Evolutionary conservation across 2,113 vertebrate genomes (phyloP).

Genomic region (Gambusia affinis): DNA sequence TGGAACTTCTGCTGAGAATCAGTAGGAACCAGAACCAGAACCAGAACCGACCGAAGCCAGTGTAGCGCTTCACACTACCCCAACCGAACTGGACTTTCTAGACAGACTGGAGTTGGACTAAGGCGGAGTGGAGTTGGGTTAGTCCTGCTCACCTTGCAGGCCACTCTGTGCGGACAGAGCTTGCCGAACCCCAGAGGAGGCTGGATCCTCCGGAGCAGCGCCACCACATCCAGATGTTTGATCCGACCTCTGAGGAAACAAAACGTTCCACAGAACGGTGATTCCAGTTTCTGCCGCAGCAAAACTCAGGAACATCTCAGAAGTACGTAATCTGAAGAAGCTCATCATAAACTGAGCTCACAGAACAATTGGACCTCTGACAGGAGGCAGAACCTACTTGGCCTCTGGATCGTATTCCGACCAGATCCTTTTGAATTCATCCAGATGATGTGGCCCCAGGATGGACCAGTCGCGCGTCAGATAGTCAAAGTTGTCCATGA

Average conservation of each 20-base stretch:
- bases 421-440: constrained; percentile 96
- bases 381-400: constrained; percentile 75
- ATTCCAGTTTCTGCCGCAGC: neutral
- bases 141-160: constrained; percentile 84
- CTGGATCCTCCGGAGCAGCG: constrained; percentile 88
- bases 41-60: too few species aligned
- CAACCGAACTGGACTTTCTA: too few species aligned
- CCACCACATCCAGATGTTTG: constrained; percentile 89
- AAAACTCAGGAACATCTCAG: neutral
- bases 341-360: too few species aligned
- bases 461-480: constrained; percentile 95
- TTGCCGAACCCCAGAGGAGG: constrained; percentile 91
- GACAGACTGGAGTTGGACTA: too few species aligned
- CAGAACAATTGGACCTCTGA: neutral
- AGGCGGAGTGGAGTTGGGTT: too few species aligned
- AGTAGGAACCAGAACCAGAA: too few species aligned
- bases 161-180: constrained; percentile 82
- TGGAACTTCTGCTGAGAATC: too few species aligned
- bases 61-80: too few species aligned
- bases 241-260: constrained; percentile 71
- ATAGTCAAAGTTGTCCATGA: constrained; percentile 98
- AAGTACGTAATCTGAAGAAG: neutral
- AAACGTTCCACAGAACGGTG: neutral
- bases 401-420: constrained; percentile 94
- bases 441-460: constrained; percentile 92